Conservation (phyloP, 1,140 invertebrate genomes). For the Lanistes nyassanus region DNA sequence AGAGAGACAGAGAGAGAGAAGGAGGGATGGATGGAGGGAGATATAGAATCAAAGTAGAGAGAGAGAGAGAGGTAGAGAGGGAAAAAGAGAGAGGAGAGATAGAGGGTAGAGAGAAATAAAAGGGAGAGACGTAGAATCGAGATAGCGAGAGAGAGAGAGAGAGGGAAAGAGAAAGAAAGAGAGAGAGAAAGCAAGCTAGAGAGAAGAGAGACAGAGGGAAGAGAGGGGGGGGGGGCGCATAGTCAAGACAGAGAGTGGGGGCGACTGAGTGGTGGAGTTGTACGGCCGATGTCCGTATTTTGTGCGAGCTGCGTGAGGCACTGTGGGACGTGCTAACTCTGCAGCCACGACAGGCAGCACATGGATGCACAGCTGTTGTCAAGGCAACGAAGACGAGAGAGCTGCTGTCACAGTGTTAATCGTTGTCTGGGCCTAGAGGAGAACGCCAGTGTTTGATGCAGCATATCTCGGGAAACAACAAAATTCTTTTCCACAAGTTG, state of each 20-base stretch:
- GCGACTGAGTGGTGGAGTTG: background rate
- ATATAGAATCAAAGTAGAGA: background rate
- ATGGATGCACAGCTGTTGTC: too few species aligned
- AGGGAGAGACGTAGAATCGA: background rate
- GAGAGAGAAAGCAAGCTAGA: background rate
- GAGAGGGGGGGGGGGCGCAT: background rate
- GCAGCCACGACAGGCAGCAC: too few species aligned
- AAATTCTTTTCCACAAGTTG: background rate
- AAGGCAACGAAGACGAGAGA: too few species aligned
- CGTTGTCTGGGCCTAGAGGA: background rate
- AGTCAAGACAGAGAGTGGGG: background rate
- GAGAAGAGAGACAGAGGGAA: background rate
- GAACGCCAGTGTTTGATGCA: background rate
- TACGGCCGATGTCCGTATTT: too few species aligned
- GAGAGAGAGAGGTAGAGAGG: background rate
- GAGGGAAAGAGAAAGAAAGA: background rate
- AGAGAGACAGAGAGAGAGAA: too few species aligned
- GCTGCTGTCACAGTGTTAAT: background rate
- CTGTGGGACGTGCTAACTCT: too few species aligned
- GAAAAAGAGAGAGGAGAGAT: background rate
- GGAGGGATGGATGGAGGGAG: background rate
- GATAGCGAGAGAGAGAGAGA: slow-evolving; percentile 7
- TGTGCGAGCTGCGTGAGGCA: too few species aligned
- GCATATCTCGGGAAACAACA: background rate
- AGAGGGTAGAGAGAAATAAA: too few species aligned